phyloP scores from a whole-genome alignment of 2,888 invertebrate genomes.

The Sarcophaga variegata region DNA sequence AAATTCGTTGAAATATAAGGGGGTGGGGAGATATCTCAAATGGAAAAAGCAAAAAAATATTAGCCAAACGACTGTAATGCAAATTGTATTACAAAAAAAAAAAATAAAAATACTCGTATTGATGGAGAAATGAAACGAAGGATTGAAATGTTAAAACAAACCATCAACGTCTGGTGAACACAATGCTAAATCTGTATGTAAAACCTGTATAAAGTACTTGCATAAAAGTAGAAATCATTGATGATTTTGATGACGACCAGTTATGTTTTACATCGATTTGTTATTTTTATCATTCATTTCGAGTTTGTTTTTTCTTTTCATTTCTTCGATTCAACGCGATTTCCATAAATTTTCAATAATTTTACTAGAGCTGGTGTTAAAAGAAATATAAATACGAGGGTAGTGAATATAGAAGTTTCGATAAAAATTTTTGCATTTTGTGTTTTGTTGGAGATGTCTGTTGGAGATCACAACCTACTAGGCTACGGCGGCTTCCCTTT shows the following conservation, averaged over 20 bases:
- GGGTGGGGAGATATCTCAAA: too few species aligned
- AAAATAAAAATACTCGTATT: background rate
- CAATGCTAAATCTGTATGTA: conserved; percentile 46
- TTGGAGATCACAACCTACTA: too few species aligned
- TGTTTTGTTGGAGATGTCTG: too few species aligned
- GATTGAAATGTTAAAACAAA: conserved; percentile 5
- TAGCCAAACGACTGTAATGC: conserved; percentile 50
- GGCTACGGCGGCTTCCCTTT: too few species aligned
- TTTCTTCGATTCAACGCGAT: conserved; percentile 36
- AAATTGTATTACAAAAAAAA: conserved; percentile 33
- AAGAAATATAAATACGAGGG: background rate
- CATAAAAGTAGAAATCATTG: conserved; percentile 47
- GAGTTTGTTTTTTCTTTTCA: conserved; percentile 1
- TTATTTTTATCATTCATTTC: background rate
- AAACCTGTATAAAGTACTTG: conserved; percentile 36
- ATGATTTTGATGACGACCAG: conserved; percentile 46
- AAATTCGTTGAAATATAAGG: conserved; percentile 9
- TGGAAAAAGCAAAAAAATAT: background rate
- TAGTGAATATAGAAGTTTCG: too few species aligned
- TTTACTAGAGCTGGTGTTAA: background rate
- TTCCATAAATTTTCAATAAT: conserved; percentile 65
- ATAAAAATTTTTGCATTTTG: too few species aligned
- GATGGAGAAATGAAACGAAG: background rate
- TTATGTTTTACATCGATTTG: conserved; percentile 35
- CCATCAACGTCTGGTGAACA: conserved; percentile 6